Percentiles rank a stretch among this genome's conserved stretches.
Evolutionary conservation across 1,140 invertebrate genomes (phyloP).

Genomic region (Macrostomum lignano): DNA sequence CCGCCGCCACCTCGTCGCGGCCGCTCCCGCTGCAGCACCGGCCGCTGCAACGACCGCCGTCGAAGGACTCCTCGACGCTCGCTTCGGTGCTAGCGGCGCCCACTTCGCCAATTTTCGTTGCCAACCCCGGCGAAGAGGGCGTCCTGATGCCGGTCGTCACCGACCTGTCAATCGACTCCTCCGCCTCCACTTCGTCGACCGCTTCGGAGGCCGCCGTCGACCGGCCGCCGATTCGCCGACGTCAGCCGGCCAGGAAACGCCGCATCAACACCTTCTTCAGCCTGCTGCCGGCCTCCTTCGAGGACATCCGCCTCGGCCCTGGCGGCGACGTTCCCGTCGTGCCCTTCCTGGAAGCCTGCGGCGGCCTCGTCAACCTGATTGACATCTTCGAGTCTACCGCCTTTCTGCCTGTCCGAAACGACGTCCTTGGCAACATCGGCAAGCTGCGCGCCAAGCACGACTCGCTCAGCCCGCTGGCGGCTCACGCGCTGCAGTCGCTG

Average conservation of each 20-base stretch:
- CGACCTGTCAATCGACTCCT: too few relatives aligned
- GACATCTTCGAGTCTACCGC: constrained; percentile 8
- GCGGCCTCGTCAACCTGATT: constrained; percentile 5
- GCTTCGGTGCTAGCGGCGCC: not conserved
- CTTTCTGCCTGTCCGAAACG: constrained; percentile 3
- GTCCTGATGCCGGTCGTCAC: too few relatives aligned
- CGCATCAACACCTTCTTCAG: too few relatives aligned
- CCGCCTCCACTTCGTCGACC: too few relatives aligned
- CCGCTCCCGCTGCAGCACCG: constrained; percentile 11
- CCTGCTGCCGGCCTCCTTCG: too few relatives aligned
- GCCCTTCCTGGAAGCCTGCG: constrained; percentile 9
- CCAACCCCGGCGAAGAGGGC: too few relatives aligned
- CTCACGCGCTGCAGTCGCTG: constrained; percentile 18
- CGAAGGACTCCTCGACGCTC: constrained; percentile 9
- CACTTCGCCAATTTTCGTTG: constrained; percentile 1
- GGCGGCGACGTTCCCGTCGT: constrained; percentile 7
- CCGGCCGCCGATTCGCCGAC: too few relatives aligned
- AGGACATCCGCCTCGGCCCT: constrained; percentile 3
- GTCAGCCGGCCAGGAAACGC: too few relatives aligned
- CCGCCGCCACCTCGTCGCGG: constrained; percentile 12
- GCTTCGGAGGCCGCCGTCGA: too few relatives aligned
- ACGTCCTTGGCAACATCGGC: not conserved
- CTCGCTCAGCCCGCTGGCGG: constrained; percentile 12
- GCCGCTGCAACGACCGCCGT: constrained; percentile 9
- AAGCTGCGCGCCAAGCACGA: too few relatives aligned